phyloP scores from a whole-genome alignment of 2,113 vertebrate genomes.

The Tamias sibiricus region DNA sequence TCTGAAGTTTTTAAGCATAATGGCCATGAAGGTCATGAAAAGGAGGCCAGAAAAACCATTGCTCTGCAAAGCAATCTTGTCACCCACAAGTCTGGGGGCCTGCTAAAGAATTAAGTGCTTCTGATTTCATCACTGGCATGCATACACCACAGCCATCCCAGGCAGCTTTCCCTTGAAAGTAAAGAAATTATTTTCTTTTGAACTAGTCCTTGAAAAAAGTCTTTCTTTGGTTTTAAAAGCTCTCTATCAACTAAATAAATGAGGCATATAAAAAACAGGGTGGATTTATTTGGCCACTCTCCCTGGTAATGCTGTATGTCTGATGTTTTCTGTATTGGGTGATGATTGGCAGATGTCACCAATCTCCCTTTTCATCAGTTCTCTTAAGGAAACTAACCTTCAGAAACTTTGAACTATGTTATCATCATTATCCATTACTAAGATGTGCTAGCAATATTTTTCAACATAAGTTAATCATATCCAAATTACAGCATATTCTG shows the following conservation, averaged over 20 bases:
- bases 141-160: too few relatives aligned
- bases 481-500: background rate
- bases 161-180: background rate
- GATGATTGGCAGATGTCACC: background rate
- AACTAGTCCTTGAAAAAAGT: background rate
- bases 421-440: background rate
- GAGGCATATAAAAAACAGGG: background rate
- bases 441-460: background rate
- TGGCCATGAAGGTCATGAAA: background rate
- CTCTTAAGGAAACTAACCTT: background rate
- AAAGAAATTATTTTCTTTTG: conserved; percentile 38
- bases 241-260: background rate
- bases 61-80: background rate
- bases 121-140: background rate
- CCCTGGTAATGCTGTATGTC: background rate
- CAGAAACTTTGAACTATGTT: background rate
- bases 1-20: background rate
- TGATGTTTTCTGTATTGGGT: background rate
- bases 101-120: background rate
- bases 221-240: background rate
- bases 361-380: background rate
- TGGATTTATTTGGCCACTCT: background rate
- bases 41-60: background rate
- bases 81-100: background rate
- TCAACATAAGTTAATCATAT: background rate